phyloP scores from a whole-genome alignment of 2,113 vertebrate species.

The Pantherophis guttatus region DNA sequence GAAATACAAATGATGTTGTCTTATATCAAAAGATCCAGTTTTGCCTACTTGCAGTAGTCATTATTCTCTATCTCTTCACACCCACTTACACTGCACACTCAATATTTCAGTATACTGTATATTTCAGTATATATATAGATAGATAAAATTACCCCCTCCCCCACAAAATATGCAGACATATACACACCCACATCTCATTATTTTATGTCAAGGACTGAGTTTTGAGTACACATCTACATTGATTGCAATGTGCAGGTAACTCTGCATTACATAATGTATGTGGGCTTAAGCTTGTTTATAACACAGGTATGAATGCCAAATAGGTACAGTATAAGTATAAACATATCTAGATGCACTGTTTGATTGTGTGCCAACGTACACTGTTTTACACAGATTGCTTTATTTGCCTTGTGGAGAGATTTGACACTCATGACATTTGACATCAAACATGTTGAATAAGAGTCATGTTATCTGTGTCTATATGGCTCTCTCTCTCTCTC shows the following conservation, averaged over 20 bases:
- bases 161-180: slow-evolving; percentile 3
- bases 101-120: slow-evolving; percentile 53
- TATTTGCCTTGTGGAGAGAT: not conserved
- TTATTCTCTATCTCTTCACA: slow-evolving; percentile 57
- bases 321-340: not conserved
- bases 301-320: not conserved
- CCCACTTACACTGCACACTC: slow-evolving; percentile 63
- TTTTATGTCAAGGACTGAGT: not conserved
- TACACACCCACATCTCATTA: slow-evolving; percentile 26
- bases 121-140: slow-evolving; percentile 45
- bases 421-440: not conserved
- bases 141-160: not conserved
- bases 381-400: not conserved
- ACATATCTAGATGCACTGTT: not conserved
- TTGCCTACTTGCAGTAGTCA: slow-evolving; percentile 56
- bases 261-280: slow-evolving; percentile 5
- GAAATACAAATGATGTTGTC: slow-evolving; percentile 60
- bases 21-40: slow-evolving; percentile 54
- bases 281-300: not conserved
- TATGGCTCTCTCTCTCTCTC: slow-evolving; percentile 33
- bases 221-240: not conserved
- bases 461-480: slow-evolving; percentile 42
- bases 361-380: not conserved
- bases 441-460: slow-evolving; percentile 10
- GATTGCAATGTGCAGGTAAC: not conserved